Base-by-base conservation (phyloP, 2,113 vertebrate species). In the Saccopteryx leptura region DNA sequence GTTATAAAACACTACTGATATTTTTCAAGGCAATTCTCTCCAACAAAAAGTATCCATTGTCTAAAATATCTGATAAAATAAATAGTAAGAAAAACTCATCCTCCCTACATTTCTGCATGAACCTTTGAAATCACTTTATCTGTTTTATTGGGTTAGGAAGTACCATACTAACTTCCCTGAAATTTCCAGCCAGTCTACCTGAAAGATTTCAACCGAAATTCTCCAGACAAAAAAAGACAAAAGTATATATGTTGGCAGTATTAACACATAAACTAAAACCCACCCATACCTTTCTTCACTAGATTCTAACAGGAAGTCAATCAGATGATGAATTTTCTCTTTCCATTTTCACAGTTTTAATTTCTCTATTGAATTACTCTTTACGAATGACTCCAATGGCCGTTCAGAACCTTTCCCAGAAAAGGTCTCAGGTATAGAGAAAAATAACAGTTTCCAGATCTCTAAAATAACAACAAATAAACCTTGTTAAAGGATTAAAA, bases 11-110 rank as follows among this genome's bases (percentile, higher is more conserved):
- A 84, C 26, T 63, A 85, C 2, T 66, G n/a, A 89, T 82, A 90
- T 90, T 91, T 85, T 84, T 69, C 63, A 81, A 60, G 23, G 5
- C 7, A 87, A 72, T 83, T 87, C 26, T 92, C 26, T 48, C n/a
- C 66, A 17, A 56, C 26, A 61, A 65, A 58, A 92, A 80, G 8
- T 72, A 61, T 58, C 54, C 79, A 72, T 5, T 81, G 17, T 68
- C 61, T 85, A 93, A 95, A 91, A 66, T 39, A 26, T 78, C 88
- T 71, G 21, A 90, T 48, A 58, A 92, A 96, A 69, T 83, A 90
- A 81, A 60, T 2, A 52, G 24, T 60, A 82, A 85, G 18, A 61
- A n/a, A 80, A 31, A 80, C 48, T 71, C 83, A 93, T 50, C 48
- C 75, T 79, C 14, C 31, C 24, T 63, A 7, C 50, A 92, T 52